These are phyloP conservation scores for Hydractinia symbiolongicarpus DNA, from an alignment of 30 jellyfish, hydroid and myxozoan genomes.

Conservation along the genomic window DNA sequence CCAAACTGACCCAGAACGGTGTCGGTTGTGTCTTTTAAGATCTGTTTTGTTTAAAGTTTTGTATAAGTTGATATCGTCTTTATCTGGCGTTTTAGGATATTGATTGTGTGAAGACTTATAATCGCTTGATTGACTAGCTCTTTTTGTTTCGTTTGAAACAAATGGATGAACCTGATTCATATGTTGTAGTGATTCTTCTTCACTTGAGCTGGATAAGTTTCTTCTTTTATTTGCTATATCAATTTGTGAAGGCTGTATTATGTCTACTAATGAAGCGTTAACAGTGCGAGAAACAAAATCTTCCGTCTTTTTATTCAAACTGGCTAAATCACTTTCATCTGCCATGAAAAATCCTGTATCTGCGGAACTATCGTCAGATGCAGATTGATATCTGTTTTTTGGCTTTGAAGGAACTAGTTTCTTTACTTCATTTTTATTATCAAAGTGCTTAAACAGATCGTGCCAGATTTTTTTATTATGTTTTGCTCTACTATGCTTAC, in stretches of 20 bases:
- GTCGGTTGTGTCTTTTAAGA: background rate
- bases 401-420: background rate
- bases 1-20: constrained; percentile 16
- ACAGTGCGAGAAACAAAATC: constrained; percentile 23
- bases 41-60: constrained; percentile 9
- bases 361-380: background rate
- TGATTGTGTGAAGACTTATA: background rate
- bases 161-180: background rate
- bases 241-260: constrained; percentile 2
- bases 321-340: constrained; percentile 24
- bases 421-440: background rate
- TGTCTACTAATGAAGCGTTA: constrained; percentile 22
- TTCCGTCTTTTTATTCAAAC: constrained; percentile 17
- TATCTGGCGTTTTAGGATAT: background rate
- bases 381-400: background rate
- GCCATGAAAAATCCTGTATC: constrained; percentile 35
- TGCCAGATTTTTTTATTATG: background rate
- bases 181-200: background rate
- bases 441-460: background rate
- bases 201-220: background rate
- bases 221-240: background rate
- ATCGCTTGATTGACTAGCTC: background rate
- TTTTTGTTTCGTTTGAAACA: background rate
- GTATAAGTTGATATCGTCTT: background rate
- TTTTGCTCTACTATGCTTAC: background rate